Evolutionary conservation across 2,113 vertebrate species (phyloP).

Genomic region (Nothocercus julius): DNA sequence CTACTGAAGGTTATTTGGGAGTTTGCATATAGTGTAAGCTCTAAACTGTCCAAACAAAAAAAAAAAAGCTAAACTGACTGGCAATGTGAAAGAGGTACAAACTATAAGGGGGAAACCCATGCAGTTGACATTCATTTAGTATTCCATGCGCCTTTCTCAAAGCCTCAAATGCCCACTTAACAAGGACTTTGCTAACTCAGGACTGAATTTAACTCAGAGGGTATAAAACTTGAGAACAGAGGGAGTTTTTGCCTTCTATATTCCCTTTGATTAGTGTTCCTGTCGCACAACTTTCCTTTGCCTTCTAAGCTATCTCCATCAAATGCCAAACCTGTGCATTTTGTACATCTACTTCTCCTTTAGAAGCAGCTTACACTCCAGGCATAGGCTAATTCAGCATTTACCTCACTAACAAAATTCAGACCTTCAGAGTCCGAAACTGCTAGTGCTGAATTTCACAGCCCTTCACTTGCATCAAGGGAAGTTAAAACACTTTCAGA

Average conservation of each 20-base stretch:
- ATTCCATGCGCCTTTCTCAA: neutral
- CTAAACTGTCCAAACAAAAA: neutral
- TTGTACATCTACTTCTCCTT: neutral
- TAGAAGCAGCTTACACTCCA: neutral
- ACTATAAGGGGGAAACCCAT: neutral
- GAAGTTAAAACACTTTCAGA: neutral
- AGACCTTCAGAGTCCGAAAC: neutral
- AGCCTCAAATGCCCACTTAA: neutral
- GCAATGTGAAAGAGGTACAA: neutral
- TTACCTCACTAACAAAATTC: neutral
- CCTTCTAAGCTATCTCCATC: neutral
- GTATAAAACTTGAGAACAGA: neutral
- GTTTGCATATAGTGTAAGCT: neutral
- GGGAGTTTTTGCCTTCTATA: rapidly evolving
- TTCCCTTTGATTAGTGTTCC: neutral
- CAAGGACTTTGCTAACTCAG: neutral
- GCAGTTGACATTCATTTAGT: neutral
- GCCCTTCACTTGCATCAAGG: neutral
- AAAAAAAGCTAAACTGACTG: neutral
- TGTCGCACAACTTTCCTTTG: neutral
- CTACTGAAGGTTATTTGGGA: neutral
- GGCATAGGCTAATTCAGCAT: neutral
- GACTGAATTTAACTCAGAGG: neutral
- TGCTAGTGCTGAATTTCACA: neutral
- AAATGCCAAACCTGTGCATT: neutral